Evolutionary conservation across 2,888 invertebrate species (phyloP), one percentile per base, ranked within the genome.

Genomic region (Parthenolecanium corni): DNA sequence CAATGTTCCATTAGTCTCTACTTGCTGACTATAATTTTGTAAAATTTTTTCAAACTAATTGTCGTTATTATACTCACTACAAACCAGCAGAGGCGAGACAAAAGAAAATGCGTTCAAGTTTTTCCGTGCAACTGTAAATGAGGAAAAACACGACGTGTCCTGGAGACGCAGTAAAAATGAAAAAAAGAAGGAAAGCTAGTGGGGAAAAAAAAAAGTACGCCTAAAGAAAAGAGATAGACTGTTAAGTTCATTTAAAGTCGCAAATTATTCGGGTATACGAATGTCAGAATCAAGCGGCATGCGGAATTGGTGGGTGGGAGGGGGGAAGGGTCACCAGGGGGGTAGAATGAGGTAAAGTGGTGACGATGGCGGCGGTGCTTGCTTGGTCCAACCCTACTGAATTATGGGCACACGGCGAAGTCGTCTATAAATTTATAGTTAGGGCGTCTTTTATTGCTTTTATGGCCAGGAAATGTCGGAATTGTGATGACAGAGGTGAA

Each of bases 401-500:
- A 69, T 67, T 69, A 68, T 68, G 67, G 65, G 65, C 66, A 61
- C 65, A 65, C 62, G 67, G 66, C 64, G 51, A 36, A 62, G 62
- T 53, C 66, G 67, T 66, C 68, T 68, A 68, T 68, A 68, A 68
- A 68, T 68, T 66, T 67, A 64, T 56, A 67, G 65, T 57, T 65
- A 56, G 66, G 66, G 64, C 66, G 65, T 66, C 69, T 67, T 69
- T 69, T 69, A 69, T 69, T 68, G 69, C 69, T 69, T 69, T 69
- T 69, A 69, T 69, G 68, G 68, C 66, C 67, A 66, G 66, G 67
- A 67, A 66, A 67, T 68, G 68, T 68, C 68, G 66, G 64, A 64
- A 61, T 61, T 66, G 68, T 64, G 67, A 66, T 66, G 68, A 51
- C 51, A 57, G 58, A 58, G 62, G 64, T 52, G 58, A 58, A 58